These are phyloP conservation scores for Philopedon plagiatum DNA, from an alignment of 2,888 invertebrate genomes.

Conservation along the genomic window DNA sequence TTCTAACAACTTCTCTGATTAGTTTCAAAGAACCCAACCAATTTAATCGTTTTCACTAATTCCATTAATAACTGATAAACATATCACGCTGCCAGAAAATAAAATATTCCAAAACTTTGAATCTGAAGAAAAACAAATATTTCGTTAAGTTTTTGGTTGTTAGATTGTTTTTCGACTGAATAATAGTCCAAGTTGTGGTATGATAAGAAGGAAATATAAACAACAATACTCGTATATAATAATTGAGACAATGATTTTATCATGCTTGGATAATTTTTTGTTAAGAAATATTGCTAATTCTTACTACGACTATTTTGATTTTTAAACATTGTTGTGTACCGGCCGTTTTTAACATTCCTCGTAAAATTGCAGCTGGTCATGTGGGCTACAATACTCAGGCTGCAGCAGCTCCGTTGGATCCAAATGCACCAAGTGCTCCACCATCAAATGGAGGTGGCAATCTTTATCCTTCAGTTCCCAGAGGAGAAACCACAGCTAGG, in stretches of 20 bases:
- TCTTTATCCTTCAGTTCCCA: slow-evolving; percentile 60
- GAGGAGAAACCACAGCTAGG: slow-evolving; percentile 63
- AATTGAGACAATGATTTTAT: no score
- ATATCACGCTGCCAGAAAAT: background rate
- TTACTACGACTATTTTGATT: no score
- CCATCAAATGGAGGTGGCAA: slow-evolving; percentile 49
- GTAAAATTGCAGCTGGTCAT: slow-evolving; percentile 52
- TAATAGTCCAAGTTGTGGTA: no score
- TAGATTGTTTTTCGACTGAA: background rate
- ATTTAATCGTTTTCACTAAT: background rate
- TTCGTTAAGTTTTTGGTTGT: background rate
- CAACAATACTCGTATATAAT: no score
- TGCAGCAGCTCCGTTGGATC: slow-evolving; percentile 46
- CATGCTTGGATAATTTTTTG: no score
- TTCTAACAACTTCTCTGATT: background rate
- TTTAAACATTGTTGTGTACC: no score
- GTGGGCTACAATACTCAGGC: slow-evolving; percentile 60
- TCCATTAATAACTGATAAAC: background rate
- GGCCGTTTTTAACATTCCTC: slow-evolving; percentile 4
- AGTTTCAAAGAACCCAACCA: background rate
- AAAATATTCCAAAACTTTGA: background rate
- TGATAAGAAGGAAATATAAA: no score
- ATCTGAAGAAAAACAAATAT: background rate
- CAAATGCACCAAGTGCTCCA: slow-evolving; percentile 51
- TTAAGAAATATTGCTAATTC: no score